A percentile compares a stretch with the other conserved stretches of the same genome.
Conservation (phyloP, 2,113 vertebrate genomes). For the Mormyrus lacerda region DNA sequence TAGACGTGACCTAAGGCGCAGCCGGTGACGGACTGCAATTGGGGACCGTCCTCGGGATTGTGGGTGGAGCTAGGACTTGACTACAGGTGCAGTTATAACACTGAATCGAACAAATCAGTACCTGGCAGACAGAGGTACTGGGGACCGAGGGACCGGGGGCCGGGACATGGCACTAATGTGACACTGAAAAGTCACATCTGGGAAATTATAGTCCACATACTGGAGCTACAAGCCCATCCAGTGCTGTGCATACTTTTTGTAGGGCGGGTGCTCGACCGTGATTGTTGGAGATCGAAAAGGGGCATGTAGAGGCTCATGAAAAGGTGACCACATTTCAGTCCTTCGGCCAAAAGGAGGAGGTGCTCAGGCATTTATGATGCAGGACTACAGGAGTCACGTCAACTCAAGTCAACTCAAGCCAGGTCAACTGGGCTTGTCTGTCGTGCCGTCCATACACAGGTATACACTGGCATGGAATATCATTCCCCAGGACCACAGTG, state of each 20-base stretch:
- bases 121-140: background rate
- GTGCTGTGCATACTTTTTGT: background rate
- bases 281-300: background rate
- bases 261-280: background rate
- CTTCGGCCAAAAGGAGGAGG: background rate
- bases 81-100: background rate
- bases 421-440: background rate
- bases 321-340: background rate
- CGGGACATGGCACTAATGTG: background rate
- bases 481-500: background rate
- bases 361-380: background rate
- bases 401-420: background rate
- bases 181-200: background rate
- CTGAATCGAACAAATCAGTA: background rate
- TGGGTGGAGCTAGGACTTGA: background rate
- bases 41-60: background rate
- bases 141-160: background rate
- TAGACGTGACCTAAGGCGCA: background rate
- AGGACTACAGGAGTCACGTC: background rate
- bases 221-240: background rate
- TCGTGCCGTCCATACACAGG: background rate
- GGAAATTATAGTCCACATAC: background rate
- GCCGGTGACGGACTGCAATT: background rate
- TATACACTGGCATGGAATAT: background rate
- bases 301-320: background rate